Evolutionary conservation across 2,888 invertebrate genomes (phyloP), one percentile per base, ranked within the genome.

Genomic region (Timandra comae): DNA sequence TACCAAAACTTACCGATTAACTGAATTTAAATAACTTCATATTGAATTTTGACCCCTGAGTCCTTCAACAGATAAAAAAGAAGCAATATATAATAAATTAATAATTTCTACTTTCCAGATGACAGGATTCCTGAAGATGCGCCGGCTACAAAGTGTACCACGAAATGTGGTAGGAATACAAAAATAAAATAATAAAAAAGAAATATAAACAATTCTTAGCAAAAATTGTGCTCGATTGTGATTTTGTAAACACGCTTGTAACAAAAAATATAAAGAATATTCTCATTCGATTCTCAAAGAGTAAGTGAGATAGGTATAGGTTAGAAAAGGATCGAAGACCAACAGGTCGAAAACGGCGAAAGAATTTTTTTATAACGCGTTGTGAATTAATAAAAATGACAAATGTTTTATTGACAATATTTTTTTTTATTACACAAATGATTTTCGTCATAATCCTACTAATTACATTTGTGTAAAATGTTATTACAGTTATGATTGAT

Each of bases 71-170:
- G n/a, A n/a, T n/a, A n/a, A n/a, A n/a, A n/a, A n/a, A n/a, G n/a
- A n/a, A n/a, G n/a, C n/a, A n/a, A n/a, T n/a, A n/a, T n/a, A n/a
- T n/a, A n/a, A n/a, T n/a, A n/a, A n/a, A n/a, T n/a, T n/a, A n/a
- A n/a, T n/a, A n/a, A n/a, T 16, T 16, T 16, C 16, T 6, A 3
- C 6, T 16, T 85, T 78, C 12, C 84, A 85, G 85, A 85, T 85
- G 85, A 84, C 84, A 82, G 70, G 71, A 67, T 49, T 77, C 77
- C 65, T 78, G 81, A 81, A 80, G 68, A 70, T 64, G 73, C 51
- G 43, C 76, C 35, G 77, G 80, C 36, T 79, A 81, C 60, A 75
- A 63, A 71, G 77, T 81, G 63, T 65, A 80, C 56, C 72, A 79
- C 54, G 82, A 77, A 55, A 60, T 71, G 56, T 65, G 62, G 64